A percentile compares a stretch with the other conserved stretches of the same genome.
Conservation (phyloP, 2,113 vertebrate species). For the Corvus cornix region DNA sequence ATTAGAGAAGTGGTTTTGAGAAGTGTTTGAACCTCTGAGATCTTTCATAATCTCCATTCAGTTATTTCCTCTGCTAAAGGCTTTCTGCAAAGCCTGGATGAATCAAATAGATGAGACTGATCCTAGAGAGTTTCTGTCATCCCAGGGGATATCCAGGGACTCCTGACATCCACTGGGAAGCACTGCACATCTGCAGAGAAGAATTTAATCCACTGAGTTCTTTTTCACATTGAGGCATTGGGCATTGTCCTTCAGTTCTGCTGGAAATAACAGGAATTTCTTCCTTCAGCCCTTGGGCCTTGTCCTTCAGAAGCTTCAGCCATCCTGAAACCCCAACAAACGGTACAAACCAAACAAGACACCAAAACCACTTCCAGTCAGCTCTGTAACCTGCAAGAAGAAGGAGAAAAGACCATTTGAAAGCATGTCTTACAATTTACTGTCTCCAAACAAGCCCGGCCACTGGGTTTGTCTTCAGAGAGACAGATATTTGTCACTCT, state of each 20-base stretch:
- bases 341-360: background rate
- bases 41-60: background rate
- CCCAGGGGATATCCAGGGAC: background rate
- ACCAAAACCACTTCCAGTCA: background rate
- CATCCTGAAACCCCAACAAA: background rate
- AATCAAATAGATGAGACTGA: background rate
- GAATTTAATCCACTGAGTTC: background rate
- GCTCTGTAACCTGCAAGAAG: background rate
- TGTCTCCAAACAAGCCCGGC: background rate
- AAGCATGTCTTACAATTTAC: background rate
- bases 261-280: background rate
- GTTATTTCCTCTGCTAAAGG: background rate
- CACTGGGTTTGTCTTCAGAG: slow-evolving; percentile 42
- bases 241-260: background rate
- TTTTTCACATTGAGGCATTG: fast-evolving
- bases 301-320: background rate
- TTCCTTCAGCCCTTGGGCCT: background rate
- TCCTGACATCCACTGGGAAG: background rate
- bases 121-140: background rate
- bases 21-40: background rate
- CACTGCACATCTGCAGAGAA: background rate
- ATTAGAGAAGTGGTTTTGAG: background rate
- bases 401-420: background rate
- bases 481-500: slow-evolving; percentile 76
- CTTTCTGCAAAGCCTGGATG: background rate